phyloP scores from a whole-genome alignment of 2,113 vertebrate species.

The Phalacrocorax aristotelis region DNA sequence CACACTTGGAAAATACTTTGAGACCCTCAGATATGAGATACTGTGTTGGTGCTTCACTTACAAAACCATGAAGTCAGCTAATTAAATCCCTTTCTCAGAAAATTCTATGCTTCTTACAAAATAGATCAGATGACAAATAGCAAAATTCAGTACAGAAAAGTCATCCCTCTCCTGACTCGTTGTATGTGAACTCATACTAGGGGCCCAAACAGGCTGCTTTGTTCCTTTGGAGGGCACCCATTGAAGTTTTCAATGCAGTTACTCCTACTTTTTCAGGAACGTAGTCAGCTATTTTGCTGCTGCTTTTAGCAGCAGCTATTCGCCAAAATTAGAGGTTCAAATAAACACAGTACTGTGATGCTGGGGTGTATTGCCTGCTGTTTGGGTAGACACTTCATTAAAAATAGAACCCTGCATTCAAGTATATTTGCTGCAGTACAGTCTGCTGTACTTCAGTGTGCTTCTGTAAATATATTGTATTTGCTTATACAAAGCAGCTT shows the following conservation, averaged over 20 bases:
- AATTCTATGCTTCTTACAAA: not conserved
- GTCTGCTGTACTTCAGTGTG: not conserved
- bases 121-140: not conserved
- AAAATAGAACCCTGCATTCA: not conserved
- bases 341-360: rapidly evolving
- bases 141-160: not conserved
- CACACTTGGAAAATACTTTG: not conserved
- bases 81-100: not conserved
- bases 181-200: not conserved
- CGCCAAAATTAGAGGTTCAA: not conserved
- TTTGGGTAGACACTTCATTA: not conserved
- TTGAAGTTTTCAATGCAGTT: not conserved
- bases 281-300: not conserved
- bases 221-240: not conserved
- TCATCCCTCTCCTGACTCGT: not conserved
- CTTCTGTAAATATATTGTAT: not conserved
- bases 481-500: not conserved
- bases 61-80: not conserved
- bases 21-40: not conserved
- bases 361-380: not conserved
- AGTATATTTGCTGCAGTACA: not conserved
- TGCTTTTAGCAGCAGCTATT: not conserved
- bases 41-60: not conserved
- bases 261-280: not conserved
- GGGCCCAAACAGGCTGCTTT: not conserved